Evolutionary conservation across 2,113 vertebrate species (phyloP), one percentile per base, ranked within the genome.

Genomic region (Scatophagus argus): DNA sequence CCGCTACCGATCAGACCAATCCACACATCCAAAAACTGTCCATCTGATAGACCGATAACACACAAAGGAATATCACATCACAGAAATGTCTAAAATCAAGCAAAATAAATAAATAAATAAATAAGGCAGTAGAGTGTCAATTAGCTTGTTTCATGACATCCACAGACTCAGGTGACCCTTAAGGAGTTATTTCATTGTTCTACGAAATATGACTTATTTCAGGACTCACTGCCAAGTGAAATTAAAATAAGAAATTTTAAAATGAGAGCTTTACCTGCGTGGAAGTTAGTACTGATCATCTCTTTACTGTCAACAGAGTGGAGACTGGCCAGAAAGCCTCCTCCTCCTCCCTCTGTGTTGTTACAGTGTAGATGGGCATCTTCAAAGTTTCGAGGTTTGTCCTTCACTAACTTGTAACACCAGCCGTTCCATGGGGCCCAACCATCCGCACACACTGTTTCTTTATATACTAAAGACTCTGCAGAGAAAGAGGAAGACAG

Each of bases 281-380:
- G 95, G 88, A 99, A 95, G 62, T 93, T 87, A 38, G 94, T 95
- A 90, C 95, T 94, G 78, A 97, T 79, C 85, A 97, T 86, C 77
- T 98, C 97, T 1, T 97, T 93, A 76, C 94, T 96, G 59, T 96
- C 96, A 72, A 98, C 88, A 0, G 95, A 96, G 88, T 97, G 96
- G 32, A 98, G 67, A 89, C 96, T 98, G 87, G 97, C 95, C 51
- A 99, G 94, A 23, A 1, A 77, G 51, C 77, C 83, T 17, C 34
- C 54, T 16, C 16, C 23, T 31, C 55, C 86, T 29, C 91, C 83
- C 29, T 93, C 92, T 0, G 86, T 85, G 29, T 6, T 31, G 62
- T 82, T 81, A 87, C 98, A 99, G 55, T 76, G 32, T 2, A 16
- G 6, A 23, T 82, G 66, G 13, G 97, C 96, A 0, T 41, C 55